Base-by-base conservation (phyloP, 2,797 vertebrate genomes). In the Xerus rutilus region DNA sequence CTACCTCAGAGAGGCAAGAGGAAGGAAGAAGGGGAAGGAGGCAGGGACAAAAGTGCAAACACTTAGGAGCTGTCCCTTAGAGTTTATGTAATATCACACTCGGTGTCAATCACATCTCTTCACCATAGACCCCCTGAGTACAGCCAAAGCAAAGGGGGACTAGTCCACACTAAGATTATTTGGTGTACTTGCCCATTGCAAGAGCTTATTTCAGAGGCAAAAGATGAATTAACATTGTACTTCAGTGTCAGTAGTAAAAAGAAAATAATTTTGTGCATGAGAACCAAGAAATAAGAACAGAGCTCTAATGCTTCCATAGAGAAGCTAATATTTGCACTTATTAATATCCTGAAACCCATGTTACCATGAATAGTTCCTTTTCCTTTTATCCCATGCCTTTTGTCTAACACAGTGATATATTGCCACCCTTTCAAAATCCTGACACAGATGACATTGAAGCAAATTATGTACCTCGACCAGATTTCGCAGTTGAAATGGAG, bases 391-490 rank as follows among this genome's bases (percentile, higher is more conserved):
- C 91, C 73, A 28, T 20, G 70, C 64, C 94, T 94, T 97, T 95
- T 95, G 96, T 98, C 86, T 95, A 95, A 81, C 0, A 0, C 54
- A 91, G 84, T 97, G 96, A 97, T 97, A 70, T 74, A 88, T 92
- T 93, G 79, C 93, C 90, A 97, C 93, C 96, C 96, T 98, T 98
- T 97, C 97, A 97, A 95, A 98, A 98, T 93, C 95, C 93, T 97
- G 98, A 97, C 97, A 97, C 89, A 98, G 97, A 96, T 97, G 96
- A 98, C 98, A 96, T 81, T 81, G 96, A 97, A 97, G 97, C 91
- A 98, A 98, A 98, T 97, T 97, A 98, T 86, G 76, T 96, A 97
- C 97, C 97, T 97, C 96, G 47, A 64, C 97, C 96, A 98, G 97
- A 98, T 83, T 97, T 96, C 92, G 96, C 96, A 89, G 74, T 95